A percentile compares a stretch with the other conserved stretches of the same genome.
phyloP scores from a whole-genome alignment of 2,888 invertebrate species.

The Apotomis betuletana region DNA sequence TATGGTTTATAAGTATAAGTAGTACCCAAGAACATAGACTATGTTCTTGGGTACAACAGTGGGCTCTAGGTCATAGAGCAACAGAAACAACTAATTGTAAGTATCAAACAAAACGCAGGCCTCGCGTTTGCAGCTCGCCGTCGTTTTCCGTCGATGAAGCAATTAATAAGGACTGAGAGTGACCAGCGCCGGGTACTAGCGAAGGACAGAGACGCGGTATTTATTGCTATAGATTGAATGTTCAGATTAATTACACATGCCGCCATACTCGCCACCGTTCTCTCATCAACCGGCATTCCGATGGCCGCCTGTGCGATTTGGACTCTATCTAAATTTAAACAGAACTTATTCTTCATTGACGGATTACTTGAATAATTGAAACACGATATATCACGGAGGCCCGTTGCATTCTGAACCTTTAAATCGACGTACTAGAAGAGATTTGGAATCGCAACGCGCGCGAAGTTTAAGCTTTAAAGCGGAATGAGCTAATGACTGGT shows the following conservation, averaged over 20 bases:
- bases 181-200: slow-evolving; percentile 67
- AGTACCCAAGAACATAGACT: no score
- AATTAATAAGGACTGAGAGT: slow-evolving; percentile 60
- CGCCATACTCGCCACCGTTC: slow-evolving; percentile 49
- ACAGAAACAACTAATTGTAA: no score
- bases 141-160: slow-evolving; percentile 58
- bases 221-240: slow-evolving; percentile 75
- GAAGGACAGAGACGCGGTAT: slow-evolving; percentile 74
- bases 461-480: slow-evolving; percentile 57
- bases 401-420: slow-evolving; percentile 66
- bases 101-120: background rate
- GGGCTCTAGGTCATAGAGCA: no score
- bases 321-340: slow-evolving; percentile 59
- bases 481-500: slow-evolving; percentile 64
- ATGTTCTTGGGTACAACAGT: no score
- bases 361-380: slow-evolving; percentile 68
- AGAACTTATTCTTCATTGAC: slow-evolving; percentile 65
- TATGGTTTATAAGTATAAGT: no score
- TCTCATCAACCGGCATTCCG: slow-evolving; percentile 71
- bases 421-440: slow-evolving; percentile 53
- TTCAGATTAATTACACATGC: slow-evolving; percentile 75
- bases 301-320: slow-evolving; percentile 55
- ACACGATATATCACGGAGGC: slow-evolving; percentile 62
- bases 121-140: background rate
- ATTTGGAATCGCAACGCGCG: slow-evolving; percentile 57